Base-by-base conservation (phyloP, 2,888 invertebrate genomes). In the Latrodectus hesperus region DNA sequence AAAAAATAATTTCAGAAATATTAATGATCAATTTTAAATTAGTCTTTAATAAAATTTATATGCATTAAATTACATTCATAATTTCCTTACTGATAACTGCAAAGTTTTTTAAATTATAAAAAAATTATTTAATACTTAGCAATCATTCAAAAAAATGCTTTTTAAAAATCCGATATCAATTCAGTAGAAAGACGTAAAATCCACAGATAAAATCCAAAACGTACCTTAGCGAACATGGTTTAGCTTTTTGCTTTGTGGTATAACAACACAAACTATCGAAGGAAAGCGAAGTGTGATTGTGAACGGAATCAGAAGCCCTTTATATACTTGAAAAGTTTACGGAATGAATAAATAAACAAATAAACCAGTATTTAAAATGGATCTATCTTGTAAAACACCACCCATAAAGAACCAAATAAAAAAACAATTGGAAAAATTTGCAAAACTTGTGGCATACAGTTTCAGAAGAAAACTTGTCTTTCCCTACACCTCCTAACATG, bases 151-250 rank as follows among this genome's bases (percentile, higher is more conserved):
- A 38, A 38, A 38, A 38, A 38, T 38, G 4, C 38, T 38, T 3
- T 38, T 6, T 1, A 38, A 38, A 38, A 3, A 38, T 38, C 38
- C 38, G 6, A 38, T 38, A 38, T 6, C 5, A 38, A 38, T 38
- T 38, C 38, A 38, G 38, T 38, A 38, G 38, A 38, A 38, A 38
- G 38, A 38, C 4, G 38, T 38, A 38, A 71, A 71, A 71, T 71
- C 71, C 71, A 71, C 5, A 14, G 51, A 51, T 17, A 60, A 53
- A 67, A 17, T 53, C 65, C 5, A 17, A 38, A 64, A 85, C 85
- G 60, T 85, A 85, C 85, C 85, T 85, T 85, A 22, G 83, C 76
- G 85, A 79, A 75, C 85, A 85, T 85, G 79, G 68, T 74, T 72
- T 14, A 67, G 70, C n/a, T 17, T 67, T 17, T 65, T 67, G 52